Evolutionary conservation across 2,888 invertebrate species (phyloP).

Genomic region (Agrochola circellaris): DNA sequence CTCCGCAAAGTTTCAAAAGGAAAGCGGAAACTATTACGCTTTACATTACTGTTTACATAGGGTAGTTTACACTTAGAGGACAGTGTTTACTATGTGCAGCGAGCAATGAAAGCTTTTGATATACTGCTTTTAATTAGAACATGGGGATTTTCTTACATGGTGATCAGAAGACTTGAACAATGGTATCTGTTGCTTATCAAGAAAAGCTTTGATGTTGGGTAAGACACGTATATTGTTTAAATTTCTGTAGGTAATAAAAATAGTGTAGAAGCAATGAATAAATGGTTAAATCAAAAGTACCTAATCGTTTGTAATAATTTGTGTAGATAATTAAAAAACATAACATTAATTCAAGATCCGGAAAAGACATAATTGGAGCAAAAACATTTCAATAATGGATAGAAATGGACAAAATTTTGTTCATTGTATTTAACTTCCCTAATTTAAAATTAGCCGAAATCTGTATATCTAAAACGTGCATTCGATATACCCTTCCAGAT

Average conservation of each 20-base stretch:
- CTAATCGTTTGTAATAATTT: not conserved
- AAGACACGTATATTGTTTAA: not conserved
- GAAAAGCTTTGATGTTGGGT: not conserved
- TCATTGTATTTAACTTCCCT: not conserved
- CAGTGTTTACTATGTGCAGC: constrained; percentile 57
- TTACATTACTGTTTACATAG: constrained; percentile 72
- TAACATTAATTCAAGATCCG: not conserved
- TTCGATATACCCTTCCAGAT: constrained; percentile 20
- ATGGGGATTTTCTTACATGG: constrained; percentile 32
- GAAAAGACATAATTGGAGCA: not conserved
- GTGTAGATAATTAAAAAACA: not conserved
- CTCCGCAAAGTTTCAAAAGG: constrained; percentile 74
- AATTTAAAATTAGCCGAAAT: not conserved
- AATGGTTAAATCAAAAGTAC: not conserved
- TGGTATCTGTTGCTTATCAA: constrained; percentile 14
- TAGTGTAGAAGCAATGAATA: not conserved
- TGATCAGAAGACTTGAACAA: constrained; percentile 29
- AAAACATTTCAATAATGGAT: not conserved
- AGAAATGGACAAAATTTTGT: not conserved
- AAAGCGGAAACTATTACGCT: constrained; percentile 73
- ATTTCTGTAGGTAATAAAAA: not conserved
- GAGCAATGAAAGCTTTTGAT: constrained; percentile 48
- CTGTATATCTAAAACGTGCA: not conserved
- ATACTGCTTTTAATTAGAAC: constrained; percentile 51
- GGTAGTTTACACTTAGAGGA: constrained; percentile 68